Base-by-base conservation (phyloP, 2,797 vertebrate genomes). In the Apogon hyalosoma region DNA sequence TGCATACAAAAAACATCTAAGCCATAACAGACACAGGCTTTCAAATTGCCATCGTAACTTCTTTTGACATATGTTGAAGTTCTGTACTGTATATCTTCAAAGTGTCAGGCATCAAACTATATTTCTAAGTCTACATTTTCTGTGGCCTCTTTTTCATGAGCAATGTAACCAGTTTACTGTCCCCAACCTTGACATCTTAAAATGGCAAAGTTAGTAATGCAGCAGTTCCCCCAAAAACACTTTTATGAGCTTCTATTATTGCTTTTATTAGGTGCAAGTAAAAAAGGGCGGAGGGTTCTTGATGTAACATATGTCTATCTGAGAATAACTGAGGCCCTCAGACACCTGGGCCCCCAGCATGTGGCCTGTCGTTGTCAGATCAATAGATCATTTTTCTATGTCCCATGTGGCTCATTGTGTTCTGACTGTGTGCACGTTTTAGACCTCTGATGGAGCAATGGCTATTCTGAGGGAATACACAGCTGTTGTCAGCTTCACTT, bases 401-500 rank as follows among this genome's bases (percentile, higher is more conserved):
- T 31, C 53, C 43, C 65, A 12, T 52, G 66, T 57, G 69, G 51
- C 60, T 65, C 66, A 66, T 46, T 2, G 1, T 38, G 64, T 72
- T 57, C 62, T 61, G 6, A 66, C 73, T 52, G 41, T 11, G 19
- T 12, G 12, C 52, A 60, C 16, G 38, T 62, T 74, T 72, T 43
- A 74, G 71, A 51, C 49, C 15, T 48, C 64, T 51, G 21, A 49
- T 78, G 71, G 64, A 77, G 66, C 73, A 24, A 36, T 16, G 33
- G 69, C 79, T 91, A 87, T 90, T 87, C 72, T 72, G 79, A 86
- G 80, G 80, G 73, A 67, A 75, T 33, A 40, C 83, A 76, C 90
- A 92, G 92, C 89, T 90, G 92, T 71, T 84, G 77, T 79, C 48
- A 48, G 33, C 71, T 73, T 85, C 89, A 86, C 87, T 84, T 87